Evolutionary conservation across 2,797 vertebrate species (phyloP), one percentile per base, ranked within the genome.

Genomic region (Onychomys arenicola): DNA sequence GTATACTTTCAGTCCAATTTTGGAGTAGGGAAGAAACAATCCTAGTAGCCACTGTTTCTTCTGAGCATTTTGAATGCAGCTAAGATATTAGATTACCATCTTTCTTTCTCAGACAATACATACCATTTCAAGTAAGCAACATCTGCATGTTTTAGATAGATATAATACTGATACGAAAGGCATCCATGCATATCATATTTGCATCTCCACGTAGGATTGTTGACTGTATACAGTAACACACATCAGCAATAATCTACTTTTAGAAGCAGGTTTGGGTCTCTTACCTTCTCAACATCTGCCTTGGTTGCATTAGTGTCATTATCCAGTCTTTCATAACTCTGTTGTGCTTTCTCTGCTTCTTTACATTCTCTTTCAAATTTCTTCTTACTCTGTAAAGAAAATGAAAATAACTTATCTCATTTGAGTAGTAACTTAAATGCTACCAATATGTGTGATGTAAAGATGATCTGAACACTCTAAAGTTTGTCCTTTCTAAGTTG

Each of bases 251-350:
- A 43, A 32, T 29, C 16, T 29, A 32, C 23, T 46, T 40, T 89
- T 13, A 49, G 6, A 63, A 92, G 55, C 52, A 40, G 37, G 40
- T 63, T 34, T 91, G n/a, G 2, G 67, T 75, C 95, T 93, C 97
- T 98, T 98, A 99, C 99, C 99, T 99, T 99, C 98, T 99, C 99
- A 98, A 99, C 99, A 97, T 99, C 99, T 2, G 99, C 99, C 95
- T 99, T 99, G 91, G 99, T 99, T 1, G 99, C 99, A 65, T 99
- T 99, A 97, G 99, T 99, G 98, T 99, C 99, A 6, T 99, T 99
- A 98, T 99, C 99, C 98, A 99, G 97, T 97, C 98, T 99, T 91
- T 99, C 99, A 0, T 99, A 99, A 97, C 98, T 98, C n/a, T 99
- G 97, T 97, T 99, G 99, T 75, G 99, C 99, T 96, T 99, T 99